Conservation (phyloP, 2,113 vertebrate species). For the Cichladusa arquata region DNA sequence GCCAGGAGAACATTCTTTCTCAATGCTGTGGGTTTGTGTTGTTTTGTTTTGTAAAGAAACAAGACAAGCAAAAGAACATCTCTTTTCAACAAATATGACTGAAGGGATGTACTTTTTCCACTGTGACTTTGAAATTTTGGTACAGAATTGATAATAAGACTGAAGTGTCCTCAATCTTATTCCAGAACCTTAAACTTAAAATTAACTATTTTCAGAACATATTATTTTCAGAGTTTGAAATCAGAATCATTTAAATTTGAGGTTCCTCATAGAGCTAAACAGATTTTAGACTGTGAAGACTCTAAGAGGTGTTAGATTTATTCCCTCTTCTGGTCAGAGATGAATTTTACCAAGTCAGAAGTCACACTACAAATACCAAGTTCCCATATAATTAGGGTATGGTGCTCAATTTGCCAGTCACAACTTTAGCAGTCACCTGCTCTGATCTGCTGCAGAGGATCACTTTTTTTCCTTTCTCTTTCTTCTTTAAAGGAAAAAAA, state of each 20-base stretch:
- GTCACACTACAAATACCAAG: not conserved
- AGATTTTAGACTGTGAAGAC: not conserved
- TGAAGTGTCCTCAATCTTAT: not conserved
- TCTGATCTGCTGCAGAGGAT: not conserved
- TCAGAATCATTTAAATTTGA: not conserved
- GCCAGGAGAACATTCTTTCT: not conserved
- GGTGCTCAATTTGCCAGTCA: not conserved
- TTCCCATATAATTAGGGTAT: not conserved
- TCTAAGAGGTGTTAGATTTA: not conserved
- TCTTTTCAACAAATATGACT: not conserved
- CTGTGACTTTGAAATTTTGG: not conserved
- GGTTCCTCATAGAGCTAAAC: not conserved
- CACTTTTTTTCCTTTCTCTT: not conserved
- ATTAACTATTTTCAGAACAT: not conserved
- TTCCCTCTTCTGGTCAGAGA: not conserved
- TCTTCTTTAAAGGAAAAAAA: constrained; percentile 35
- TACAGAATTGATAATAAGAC: not conserved
- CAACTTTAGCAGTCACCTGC: not conserved
- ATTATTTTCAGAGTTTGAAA: not conserved
- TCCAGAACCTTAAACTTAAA: not conserved
- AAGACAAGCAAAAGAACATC: not conserved
- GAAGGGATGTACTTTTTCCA: not conserved
- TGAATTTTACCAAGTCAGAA: not conserved
- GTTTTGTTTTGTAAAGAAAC: not conserved
- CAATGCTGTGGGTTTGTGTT: not conserved